Percentiles rank a stretch among this genome's conserved stretches.
phyloP scores from a whole-genome alignment of 2,113 vertebrate species.

The Sceloporus undulatus region DNA sequence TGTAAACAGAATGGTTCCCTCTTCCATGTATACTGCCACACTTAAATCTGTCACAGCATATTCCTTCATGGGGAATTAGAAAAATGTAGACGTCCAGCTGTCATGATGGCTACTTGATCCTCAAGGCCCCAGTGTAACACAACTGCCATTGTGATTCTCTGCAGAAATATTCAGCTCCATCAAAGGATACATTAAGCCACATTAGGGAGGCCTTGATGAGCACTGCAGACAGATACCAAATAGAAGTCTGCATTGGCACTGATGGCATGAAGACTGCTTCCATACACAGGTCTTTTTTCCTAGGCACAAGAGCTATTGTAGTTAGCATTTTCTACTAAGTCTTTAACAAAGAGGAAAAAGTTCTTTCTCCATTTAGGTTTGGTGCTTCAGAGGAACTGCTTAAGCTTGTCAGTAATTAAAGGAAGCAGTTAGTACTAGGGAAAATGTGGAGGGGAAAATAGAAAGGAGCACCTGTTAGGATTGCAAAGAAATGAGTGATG shows the following conservation, averaged over 20 bases:
- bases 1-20: too few species aligned
- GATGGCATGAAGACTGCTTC: not conserved
- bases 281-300: not conserved
- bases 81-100: not conserved
- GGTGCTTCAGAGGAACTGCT: not conserved
- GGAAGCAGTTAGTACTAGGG: not conserved
- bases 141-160: not conserved
- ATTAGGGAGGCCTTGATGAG: not conserved
- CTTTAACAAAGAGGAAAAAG: not conserved
- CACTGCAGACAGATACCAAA: not conserved
- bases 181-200: not conserved
- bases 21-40: not conserved
- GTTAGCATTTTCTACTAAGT: not conserved
- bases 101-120: not conserved
- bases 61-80: not conserved
- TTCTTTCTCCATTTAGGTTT: not conserved
- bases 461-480: conserved; percentile 1
- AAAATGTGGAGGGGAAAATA: not conserved
- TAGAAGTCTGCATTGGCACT: not conserved
- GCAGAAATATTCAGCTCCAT: not conserved
- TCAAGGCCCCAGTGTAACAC: not conserved
- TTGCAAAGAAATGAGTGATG: conserved; percentile 27
- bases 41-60: not conserved
- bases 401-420: conserved; percentile 15
- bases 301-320: not conserved